Base-by-base conservation (phyloP, 2,113 vertebrate species). In the Anguilla rostrata region DNA sequence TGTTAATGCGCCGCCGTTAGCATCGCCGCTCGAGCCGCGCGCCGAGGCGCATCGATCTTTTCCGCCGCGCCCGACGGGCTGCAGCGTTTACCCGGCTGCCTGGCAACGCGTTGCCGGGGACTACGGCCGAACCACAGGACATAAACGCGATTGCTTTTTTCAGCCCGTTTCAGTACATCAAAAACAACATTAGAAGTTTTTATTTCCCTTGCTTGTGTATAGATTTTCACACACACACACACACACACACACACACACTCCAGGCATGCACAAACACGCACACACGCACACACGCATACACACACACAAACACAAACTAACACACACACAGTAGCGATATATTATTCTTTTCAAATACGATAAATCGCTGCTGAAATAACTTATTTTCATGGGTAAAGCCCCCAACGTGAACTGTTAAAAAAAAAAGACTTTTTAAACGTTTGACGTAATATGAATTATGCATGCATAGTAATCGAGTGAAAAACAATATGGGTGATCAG, bases 111-210 rank as follows among this genome's bases (percentile, higher is more conserved):
- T 26, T 20, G 60, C 60, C 60, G 60, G 22, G 60, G 18, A 66
- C 60, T n/a, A 66, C 40, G 46, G 66, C 5, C n/a, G 75, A 85
- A 81, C 84, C 20, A 14, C 71, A 79, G 49, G 20, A 80, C 39
- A 40, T 5, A 78, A 66, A 66, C 60, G 7, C 46, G n/a, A 40
- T 81, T 26, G 22, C 46, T 81, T 20, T 34, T 66, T 26, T 53
- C 49, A 53, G 49, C 49, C 49, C 49, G 49, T 46, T 46, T 46
- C 43, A 46, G 43, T 46, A 2, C 15, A 29, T 56, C 71, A 34
- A 66, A 84, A 26, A 84, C 53, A 46, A 20, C 56, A 57, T 57
- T 57, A 80, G 46, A 40, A 78, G 46, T 79, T 78, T 57, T 60
- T 57, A 80, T 57, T 85, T 85, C 75, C 71, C 39, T 78, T 40